phyloP scores from a whole-genome alignment of 2,888 invertebrate genomes.

The Dasypogon diadema region DNA sequence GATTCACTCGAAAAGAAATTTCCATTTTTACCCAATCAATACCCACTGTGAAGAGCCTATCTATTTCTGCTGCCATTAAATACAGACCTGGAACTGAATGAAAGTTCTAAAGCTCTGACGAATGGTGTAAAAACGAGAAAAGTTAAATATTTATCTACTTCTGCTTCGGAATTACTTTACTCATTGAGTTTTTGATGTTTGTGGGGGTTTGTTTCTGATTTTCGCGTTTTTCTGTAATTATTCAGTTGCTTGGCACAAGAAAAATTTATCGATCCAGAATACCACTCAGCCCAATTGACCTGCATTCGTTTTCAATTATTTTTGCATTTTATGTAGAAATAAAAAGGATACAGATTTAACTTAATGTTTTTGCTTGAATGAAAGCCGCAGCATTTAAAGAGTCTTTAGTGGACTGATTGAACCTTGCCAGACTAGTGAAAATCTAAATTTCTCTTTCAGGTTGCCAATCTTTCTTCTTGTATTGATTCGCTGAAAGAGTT shows the following conservation, averaged over 20 bases:
- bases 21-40: not conserved
- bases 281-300: too few relatives aligned
- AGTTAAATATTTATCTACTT: too few relatives aligned
- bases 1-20: slow-evolving; percentile 17
- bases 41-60: not conserved
- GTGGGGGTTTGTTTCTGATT: not conserved
- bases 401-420: too few relatives aligned
- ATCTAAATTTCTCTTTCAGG: too few relatives aligned
- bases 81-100: slow-evolving; percentile 1
- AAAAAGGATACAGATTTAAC: too few relatives aligned
- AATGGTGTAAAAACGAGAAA: not conserved
- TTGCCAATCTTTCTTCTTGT: too few relatives aligned
- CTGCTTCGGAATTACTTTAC: not conserved
- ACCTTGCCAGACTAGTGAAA: too few relatives aligned
- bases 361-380: too few relatives aligned
- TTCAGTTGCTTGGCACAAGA: not conserved
- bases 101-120: not conserved
- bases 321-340: too few relatives aligned
- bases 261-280: not conserved
- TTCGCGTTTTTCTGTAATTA: slow-evolving; percentile 4
- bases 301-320: too few relatives aligned
- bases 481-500: too few relatives aligned
- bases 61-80: slow-evolving; percentile 1
- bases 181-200: not conserved
- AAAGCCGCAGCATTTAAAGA: too few relatives aligned